Evolutionary conservation across 2,888 invertebrate genomes (phyloP).

Genomic region (Heliconius cydno): DNA sequence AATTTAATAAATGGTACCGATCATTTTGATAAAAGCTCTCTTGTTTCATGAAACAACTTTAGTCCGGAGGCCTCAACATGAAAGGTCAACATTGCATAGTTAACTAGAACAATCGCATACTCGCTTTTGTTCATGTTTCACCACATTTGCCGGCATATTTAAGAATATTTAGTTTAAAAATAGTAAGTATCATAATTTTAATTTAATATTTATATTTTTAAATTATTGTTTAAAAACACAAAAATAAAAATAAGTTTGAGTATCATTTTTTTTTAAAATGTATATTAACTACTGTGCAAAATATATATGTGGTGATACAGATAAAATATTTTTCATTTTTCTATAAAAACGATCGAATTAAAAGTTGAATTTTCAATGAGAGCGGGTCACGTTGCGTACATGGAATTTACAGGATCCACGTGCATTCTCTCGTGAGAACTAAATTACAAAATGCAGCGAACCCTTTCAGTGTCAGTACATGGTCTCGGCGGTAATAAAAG

Average conservation of each 20-base stretch:
- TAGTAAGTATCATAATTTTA: too few relatives aligned
- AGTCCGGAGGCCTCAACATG: constrained; percentile 22
- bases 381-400: neutral
- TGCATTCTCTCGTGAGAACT: constrained; percentile 2
- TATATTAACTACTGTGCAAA: neutral
- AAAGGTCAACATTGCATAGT: constrained; percentile 31
- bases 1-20: constrained; percentile 14
- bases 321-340: too few relatives aligned
- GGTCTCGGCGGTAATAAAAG: constrained; percentile 46
- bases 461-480: constrained; percentile 26
- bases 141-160: constrained; percentile 9
- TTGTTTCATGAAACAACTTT: constrained; percentile 21
- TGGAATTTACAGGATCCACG: neutral
- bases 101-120: constrained; percentile 24
- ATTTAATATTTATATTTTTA: too few relatives aligned
- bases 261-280: neutral
- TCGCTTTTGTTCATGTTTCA: constrained; percentile 21
- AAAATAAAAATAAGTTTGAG: neutral
- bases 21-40: constrained; percentile 10
- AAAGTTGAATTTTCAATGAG: neutral
- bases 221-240: neutral
- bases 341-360: too few relatives aligned
- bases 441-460: constrained; percentile 21
- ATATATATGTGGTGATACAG: too few relatives aligned
- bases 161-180: neutral